Base-by-base conservation (phyloP, 2,113 vertebrate species). In the Labeo rohita region DNA sequence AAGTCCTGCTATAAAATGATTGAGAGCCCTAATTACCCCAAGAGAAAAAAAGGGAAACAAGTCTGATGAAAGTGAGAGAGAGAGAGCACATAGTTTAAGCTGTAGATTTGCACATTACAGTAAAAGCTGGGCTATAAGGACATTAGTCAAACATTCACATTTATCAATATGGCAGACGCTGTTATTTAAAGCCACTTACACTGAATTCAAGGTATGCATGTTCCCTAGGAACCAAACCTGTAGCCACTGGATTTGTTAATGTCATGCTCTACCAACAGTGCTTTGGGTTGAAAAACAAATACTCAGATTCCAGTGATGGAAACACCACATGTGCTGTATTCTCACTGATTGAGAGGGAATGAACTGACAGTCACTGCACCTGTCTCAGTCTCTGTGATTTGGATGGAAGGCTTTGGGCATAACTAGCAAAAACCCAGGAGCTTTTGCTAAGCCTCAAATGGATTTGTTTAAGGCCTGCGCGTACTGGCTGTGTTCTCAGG, bases 51-150 rank as follows among this genome's bases (percentile, higher is more conserved):
- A 3, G 4, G 5, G 34, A 78, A 78, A 80, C 9, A 80, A 63
- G 36, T 80, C 72, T 13, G 43, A 74, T 75, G 72, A 75, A 75
- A 75, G 72, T 50, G 45, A 50, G n/a, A 75, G 72, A 75, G 72
- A 49, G n/a, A 75, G 45, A n/a, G 12, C 54, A 45, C 7, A 45
- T 21, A 45, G 18, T 13, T 12, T 45, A 49, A 49, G 72, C 63
- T 66, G 11, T 34, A 34, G 63, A 66, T 66, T 34, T 34, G 23
- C 63, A 66, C 43, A 23, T 74, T 49, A 74, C 43, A 74, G 9
- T 23, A 15, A 74, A 74, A 49, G 11, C 45, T 5, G 23, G 11
- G 6, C 72, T 6, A 6, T 28, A 49, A 54, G 3, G 75, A 78
- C 15, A 45, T 52, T 56, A 56, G 12, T 56, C 34, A 78, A 78